Base-by-base conservation (phyloP, 2,797 vertebrate species). In the Poecilia velifera region DNA sequence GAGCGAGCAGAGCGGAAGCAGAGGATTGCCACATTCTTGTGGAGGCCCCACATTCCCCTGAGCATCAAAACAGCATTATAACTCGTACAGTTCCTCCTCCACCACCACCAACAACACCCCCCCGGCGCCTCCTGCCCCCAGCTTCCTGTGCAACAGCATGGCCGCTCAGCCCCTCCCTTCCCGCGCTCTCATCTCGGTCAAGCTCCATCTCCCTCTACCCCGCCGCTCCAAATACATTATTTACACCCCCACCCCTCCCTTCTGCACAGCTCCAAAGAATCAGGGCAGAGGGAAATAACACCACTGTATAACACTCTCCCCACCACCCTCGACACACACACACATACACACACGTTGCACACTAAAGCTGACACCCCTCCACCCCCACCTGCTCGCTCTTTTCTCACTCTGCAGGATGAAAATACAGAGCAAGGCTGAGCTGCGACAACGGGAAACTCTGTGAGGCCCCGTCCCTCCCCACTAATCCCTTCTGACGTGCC, bases 371-470 rank as follows among this genome's bases (percentile, higher is more conserved):
- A 71, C 28, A 74, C 78, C 49, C 64, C 49, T 74, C 57, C 73
- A 34, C 81, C 86, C 91, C 90, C 90, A 88, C 91, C 91, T 88
- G 90, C 92, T 91, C 82, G 72, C 89, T 91, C 89, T 89, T 89
- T 90, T 92, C 87, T 91, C 89, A 87, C 88, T 91, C 80, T 86
- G 89, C 82, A 57, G 89, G 91, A 89, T 90, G 91, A 83, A 94
- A 95, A 95, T 84, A 94, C 88, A 90, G 92, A 87, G 82, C 86
- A 86, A 82, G 91, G 93, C 94, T 90, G 83, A 81, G 78, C 87
- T 92, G 92, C 92, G 93, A 95, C 96, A 96, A 94, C 93, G 95
- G 95, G 94, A 95, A 95, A 94, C 91, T 94, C 90, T 93, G 87
- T 87, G 90, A 91, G 93, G 94, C 92, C 94, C 94, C 82, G 76